phyloP scores from a whole-genome alignment of 2,888 invertebrate species.

The Aporophyla lueneburgensis region DNA sequence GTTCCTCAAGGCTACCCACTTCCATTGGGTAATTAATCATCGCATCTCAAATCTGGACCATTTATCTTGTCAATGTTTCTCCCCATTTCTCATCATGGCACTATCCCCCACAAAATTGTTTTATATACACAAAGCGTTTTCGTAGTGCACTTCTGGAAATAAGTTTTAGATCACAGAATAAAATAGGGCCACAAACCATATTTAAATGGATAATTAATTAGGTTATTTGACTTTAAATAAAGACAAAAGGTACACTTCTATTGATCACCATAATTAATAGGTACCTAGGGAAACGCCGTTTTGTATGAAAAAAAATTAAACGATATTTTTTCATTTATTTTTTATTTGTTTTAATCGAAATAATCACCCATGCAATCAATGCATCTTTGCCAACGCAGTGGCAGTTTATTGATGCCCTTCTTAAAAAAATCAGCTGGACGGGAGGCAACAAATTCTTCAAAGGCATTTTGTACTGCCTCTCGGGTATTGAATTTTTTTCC shows the following conservation, averaged over 20 bases:
- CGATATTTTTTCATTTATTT: no score
- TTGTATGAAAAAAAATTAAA: no score
- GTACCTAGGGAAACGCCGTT: no score
- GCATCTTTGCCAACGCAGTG: no score
- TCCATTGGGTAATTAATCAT: conserved; percentile 49
- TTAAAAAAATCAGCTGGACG: no score
- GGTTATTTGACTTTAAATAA: neutral
- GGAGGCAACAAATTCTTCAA: no score
- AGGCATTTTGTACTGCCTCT: no score
- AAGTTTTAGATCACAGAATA: neutral
- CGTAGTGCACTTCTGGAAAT: neutral
- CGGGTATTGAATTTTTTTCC: no score
- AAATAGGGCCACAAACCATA: neutral
- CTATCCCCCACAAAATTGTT: conserved; percentile 35
- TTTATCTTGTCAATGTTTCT: conserved; percentile 58
- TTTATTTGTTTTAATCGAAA: no score
- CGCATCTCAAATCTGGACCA: conserved; percentile 54
- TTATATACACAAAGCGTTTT: conserved; percentile 24
- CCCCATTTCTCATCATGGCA: conserved; percentile 53
- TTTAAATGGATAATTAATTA: neutral
- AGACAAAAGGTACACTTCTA: neutral
- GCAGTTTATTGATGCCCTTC: no score
- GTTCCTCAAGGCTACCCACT: conserved; percentile 51
- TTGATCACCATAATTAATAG: no score
- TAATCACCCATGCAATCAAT: no score